Base-by-base conservation (phyloP, 2,888 invertebrate genomes). In the Dimorphilus gyrociliatus region DNA sequence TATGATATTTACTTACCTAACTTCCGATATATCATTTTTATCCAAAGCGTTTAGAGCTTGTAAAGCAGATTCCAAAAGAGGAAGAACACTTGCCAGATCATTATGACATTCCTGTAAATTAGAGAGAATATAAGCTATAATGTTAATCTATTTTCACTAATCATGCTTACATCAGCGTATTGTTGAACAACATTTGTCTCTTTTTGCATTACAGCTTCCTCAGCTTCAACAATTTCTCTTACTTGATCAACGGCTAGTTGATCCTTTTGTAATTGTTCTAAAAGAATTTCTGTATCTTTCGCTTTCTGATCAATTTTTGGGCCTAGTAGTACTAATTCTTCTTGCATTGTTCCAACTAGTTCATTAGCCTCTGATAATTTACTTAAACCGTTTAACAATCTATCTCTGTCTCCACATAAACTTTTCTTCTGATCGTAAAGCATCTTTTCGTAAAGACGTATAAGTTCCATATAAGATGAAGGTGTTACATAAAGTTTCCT, bases 101-200 rank as follows among this genome's bases (percentile, higher is more conserved):
- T 45, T 38, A 39, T 60, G 51, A 43, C 60, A 61, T 37, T 58
- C 55, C 55, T 58, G 33, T 1, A 28, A 24, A n/a, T n/a, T n/a
- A n/a, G n/a, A n/a, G n/a, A n/a, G n/a, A n/a, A n/a, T n/a, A n/a
- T n/a, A n/a, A n/a, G n/a, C n/a, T n/a, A n/a, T n/a, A n/a, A n/a
- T n/a, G n/a, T n/a, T n/a, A n/a, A n/a, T n/a, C n/a, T n/a, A n/a
- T n/a, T n/a, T n/a, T n/a, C n/a, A n/a, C n/a, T 4, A 29, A 30
- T 8, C 16, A n/a, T 10, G 41, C 49, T 42, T 38, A 58, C 57
- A 42, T 53, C 50, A 17, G 60, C 60, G 36, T 61, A 61, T 26
- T 56, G 44, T 39, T 60, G 54, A 14, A 61, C 60, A 29, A 59
- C 48, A 40, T 55, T 46, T 8, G 58, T 55, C 38, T 61, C 61